These are phyloP conservation scores for Trachurus trachurus DNA, from an alignment of 2,797 vertebrate species.

Conservation along the genomic window DNA sequence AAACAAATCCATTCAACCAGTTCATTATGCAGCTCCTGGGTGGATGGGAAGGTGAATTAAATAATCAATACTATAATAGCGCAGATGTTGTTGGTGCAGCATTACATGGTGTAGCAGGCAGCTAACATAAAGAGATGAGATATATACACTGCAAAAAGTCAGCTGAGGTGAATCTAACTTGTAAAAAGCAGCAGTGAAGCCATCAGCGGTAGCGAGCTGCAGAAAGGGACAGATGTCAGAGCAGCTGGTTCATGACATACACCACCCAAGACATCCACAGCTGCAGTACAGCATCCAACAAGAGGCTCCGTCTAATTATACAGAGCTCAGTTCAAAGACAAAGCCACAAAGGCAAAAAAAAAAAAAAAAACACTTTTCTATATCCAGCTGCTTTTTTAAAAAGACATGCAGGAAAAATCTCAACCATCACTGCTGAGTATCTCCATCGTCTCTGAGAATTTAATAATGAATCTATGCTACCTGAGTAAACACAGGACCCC, in stretches of 20 bases:
- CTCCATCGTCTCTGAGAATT: slow-evolving; percentile 1
- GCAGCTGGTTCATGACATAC: slow-evolving; percentile 22
- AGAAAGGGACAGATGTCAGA: slow-evolving; percentile 10
- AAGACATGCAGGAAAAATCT: slow-evolving; percentile 2
- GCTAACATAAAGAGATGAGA: neutral
- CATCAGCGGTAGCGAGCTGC: neutral
- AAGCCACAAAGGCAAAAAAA: neutral
- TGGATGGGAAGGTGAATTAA: neutral
- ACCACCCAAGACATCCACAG: slow-evolving; percentile 4
- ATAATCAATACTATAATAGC: neutral
- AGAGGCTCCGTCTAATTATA: neutral
- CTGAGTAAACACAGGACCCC: neutral
- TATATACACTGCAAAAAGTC: neutral
- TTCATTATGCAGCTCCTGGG: neutral
- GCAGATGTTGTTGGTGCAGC: neutral
- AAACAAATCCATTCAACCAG: neutral
- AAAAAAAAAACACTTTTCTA: neutral
- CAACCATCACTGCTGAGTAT: neutral
- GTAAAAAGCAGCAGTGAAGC: neutral
- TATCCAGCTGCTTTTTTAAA: neutral
- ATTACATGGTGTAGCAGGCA: neutral
- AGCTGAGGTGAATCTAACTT: neutral
- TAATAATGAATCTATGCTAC: slow-evolving; percentile 22
- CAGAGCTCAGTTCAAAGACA: neutral
- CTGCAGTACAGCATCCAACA: slow-evolving; percentile 3